phyloP scores from a whole-genome alignment of 2,797 vertebrate genomes.

The Antrozous pallidus region DNA sequence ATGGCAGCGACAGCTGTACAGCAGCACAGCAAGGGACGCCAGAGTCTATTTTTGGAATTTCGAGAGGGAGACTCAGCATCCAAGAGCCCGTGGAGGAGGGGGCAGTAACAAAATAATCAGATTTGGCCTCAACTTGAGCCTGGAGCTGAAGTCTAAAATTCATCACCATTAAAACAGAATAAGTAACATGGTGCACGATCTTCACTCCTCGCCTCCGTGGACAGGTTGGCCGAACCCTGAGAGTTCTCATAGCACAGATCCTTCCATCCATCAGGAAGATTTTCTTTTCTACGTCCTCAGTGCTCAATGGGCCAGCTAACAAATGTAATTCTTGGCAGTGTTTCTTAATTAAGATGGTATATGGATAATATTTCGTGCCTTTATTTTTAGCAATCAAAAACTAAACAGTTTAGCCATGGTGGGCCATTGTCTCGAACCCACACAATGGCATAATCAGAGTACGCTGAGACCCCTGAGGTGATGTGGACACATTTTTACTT shows the following conservation, averaged over 20 bases:
- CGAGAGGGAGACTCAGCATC: constrained; percentile 15
- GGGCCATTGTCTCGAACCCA: background rate
- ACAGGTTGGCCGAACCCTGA: background rate
- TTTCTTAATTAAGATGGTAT: background rate
- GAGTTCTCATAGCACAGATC: background rate
- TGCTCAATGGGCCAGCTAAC: background rate
- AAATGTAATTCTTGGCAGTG: background rate
- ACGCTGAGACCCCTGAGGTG: background rate
- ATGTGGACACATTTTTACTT: background rate
- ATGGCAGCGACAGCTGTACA: constrained; percentile 38
- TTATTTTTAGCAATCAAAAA: background rate
- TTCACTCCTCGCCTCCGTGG: background rate
- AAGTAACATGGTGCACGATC: background rate
- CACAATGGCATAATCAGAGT: background rate
- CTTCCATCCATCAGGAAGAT: background rate
- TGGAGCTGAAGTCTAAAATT: background rate
- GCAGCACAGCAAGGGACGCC: background rate
- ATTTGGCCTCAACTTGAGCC: background rate
- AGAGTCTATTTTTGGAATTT: constrained; percentile 54
- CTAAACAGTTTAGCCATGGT: background rate
- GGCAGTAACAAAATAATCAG: background rate
- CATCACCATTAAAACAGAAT: background rate
- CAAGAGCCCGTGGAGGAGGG: constrained; percentile 6
- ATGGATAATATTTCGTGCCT: background rate
- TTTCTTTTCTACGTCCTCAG: background rate